Evolutionary conservation across 2,113 vertebrate genomes (phyloP), one percentile per base, ranked within the genome.

Genomic region (Aldabrachelys gigantea): DNA sequence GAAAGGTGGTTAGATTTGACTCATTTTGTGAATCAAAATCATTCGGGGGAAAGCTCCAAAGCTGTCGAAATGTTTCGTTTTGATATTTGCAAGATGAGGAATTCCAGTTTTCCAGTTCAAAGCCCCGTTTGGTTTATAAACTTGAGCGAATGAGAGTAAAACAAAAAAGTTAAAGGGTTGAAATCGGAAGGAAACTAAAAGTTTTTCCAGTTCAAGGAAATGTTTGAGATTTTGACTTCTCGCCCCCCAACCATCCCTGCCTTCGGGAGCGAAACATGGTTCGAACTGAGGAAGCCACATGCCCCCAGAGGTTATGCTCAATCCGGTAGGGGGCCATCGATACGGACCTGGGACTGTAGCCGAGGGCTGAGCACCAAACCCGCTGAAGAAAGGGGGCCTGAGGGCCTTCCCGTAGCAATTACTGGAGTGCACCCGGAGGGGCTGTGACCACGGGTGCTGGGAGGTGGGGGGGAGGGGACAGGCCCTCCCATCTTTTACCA

Each of bases 401-500:
- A 50, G 44, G 31, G 14, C 3, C 0, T 65, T 65, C 6, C 62
- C 62, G 1, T 17, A 35, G 62, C 44, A 29, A 14, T 49, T 49
- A 80, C 44, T 49, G 10, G 27, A 29, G 16, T 29, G 78, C 44
- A 47, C 21, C 44, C 4, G 14, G 22, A 79, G 44, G 38, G 22
- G 13, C 38, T 17, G 22, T 79, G 76, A 49, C 76, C 69, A n/a
- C 8, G 35, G 17, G 35, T 6, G 5, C 38, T 3, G 22, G 22
- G 7, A 2, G 25, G 10, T 3, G 22, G 22, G 7, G 2, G 25
- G 10, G 3, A 10, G 24, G n/a, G 2, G 35, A 4, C n/a, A n/a
- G n/a, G 12, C 72, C n/a, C 72, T 25, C 35, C 35, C 16, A 25
- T 8, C 19, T 29, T 59, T 27, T 57, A 35, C 29, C 5, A 2